A percentile compares a stretch with the other conserved stretches of the same genome.
These are phyloP conservation scores for Peribatodes rhomboidaria DNA, from an alignment of 2,888 invertebrate genomes.

Conservation along the genomic window DNA sequence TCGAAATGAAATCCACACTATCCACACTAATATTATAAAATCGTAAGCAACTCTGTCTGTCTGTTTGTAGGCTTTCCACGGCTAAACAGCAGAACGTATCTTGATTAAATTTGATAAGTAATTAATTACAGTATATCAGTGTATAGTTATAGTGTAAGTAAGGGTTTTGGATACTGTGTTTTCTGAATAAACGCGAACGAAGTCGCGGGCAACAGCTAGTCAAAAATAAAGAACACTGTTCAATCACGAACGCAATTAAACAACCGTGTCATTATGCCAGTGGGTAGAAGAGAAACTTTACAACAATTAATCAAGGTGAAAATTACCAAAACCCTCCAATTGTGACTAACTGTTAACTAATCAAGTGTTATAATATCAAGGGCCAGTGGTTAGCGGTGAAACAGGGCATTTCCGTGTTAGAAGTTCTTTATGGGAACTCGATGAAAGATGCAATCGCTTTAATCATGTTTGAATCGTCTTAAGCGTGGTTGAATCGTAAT, in stretches of 20 bases:
- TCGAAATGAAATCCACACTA: background rate
- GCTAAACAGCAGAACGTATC: too few relatives aligned
- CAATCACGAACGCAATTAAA: slow-evolving; percentile 31
- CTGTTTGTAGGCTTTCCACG: too few relatives aligned
- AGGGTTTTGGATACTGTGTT: too few relatives aligned
- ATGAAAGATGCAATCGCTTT: slow-evolving; percentile 26
- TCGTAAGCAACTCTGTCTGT: too few relatives aligned
- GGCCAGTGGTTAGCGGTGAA: slow-evolving; percentile 35
- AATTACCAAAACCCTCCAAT: slow-evolving; percentile 33
- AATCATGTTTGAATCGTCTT: slow-evolving; percentile 34
- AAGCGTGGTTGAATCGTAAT: slow-evolving; percentile 38
- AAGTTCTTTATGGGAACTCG: slow-evolving; percentile 41
- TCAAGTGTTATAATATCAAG: slow-evolving; percentile 41
- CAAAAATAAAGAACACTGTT: slow-evolving; percentile 8
- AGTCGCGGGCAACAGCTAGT: too few relatives aligned
- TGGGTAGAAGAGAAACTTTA: slow-evolving; percentile 33
- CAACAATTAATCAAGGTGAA: slow-evolving; percentile 40
- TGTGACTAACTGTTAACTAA: slow-evolving; percentile 45
- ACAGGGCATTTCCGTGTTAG: slow-evolving; percentile 47
- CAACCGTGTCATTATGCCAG: slow-evolving; percentile 36
- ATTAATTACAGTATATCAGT: too few relatives aligned
- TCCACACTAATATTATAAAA: too few relatives aligned
- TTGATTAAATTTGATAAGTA: too few relatives aligned
- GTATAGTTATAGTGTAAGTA: too few relatives aligned
- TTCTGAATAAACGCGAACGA: too few relatives aligned